Percentiles rank a stretch among this genome's conserved stretches.
Conservation (phyloP, 2,888 invertebrate species). For the Zeuzera pyrina region DNA sequence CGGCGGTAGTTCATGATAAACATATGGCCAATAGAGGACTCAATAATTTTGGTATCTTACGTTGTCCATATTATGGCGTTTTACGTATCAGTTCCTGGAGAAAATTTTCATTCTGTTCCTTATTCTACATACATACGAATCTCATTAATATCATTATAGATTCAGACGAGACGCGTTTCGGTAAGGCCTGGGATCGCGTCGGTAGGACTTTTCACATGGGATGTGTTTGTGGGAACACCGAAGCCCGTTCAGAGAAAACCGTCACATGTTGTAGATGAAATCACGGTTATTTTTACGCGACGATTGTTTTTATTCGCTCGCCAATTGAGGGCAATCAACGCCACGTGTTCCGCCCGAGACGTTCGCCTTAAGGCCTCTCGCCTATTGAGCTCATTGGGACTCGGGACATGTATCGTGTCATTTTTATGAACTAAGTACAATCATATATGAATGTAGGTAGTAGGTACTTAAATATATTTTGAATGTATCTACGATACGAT, state of each 20-base stretch:
- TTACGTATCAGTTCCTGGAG: conserved; percentile 10
- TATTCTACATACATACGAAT: conserved; percentile 13
- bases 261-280: conserved; percentile 69
- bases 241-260: conserved; percentile 49
- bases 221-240: conserved; percentile 47
- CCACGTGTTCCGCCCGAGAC: conserved; percentile 65
- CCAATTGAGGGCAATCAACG: conserved; percentile 72
- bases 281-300: conserved; percentile 72
- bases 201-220: conserved; percentile 61
- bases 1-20: no score
- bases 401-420: no score
- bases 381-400: conserved; percentile 56
- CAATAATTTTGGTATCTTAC: not conserved
- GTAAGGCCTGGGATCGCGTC: conserved; percentile 45
- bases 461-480: no score
- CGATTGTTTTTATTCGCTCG: conserved; percentile 72
- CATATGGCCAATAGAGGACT: not conserved
- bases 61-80: not conserved
- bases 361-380: conserved; percentile 46
- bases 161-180: conserved; percentile 35
- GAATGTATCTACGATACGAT: no score
- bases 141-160: conserved; percentile 53
- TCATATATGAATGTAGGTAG: no score
- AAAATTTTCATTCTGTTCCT: conserved; percentile 6
- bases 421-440: no score